Conservation (phyloP, 1,140 invertebrate species). For the Wasmannia auropunctata region DNA sequence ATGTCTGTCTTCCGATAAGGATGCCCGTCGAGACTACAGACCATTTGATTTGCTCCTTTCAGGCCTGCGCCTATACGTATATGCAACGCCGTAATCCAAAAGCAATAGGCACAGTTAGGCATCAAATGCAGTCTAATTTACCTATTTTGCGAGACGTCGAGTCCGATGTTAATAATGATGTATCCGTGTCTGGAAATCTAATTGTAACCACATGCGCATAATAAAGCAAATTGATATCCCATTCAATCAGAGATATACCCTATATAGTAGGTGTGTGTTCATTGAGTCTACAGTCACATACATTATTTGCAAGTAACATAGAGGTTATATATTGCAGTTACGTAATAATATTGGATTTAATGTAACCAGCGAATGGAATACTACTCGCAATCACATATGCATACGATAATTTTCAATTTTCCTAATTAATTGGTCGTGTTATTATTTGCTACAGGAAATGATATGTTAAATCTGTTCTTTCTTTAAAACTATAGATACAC, state of each 20-base stretch:
- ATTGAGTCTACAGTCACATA: conserved; percentile 16
- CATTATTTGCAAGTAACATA: conserved; percentile 33
- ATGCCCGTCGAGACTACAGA: background rate
- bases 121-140: conserved; percentile 38
- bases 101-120: conserved; percentile 29
- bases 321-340: background rate
- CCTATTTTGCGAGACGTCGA: conserved; percentile 33
- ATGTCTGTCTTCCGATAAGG: background rate
- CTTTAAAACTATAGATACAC: background rate
- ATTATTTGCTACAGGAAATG: background rate
- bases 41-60: conserved; percentile 23
- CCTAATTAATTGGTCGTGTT: conserved; percentile 26
- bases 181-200: conserved; percentile 22
- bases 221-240: conserved; percentile 54
- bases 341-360: conserved; percentile 29
- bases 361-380: background rate
- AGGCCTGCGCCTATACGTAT: background rate
- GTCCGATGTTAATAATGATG: conserved; percentile 18
- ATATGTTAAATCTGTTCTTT: background rate
- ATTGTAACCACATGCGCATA: conserved; percentile 15
- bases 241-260: conserved; percentile 34
- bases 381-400: background rate
- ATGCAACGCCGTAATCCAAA: background rate
- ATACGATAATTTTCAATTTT: conserved; percentile 26
- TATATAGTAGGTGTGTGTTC: background rate